Percentiles rank a stretch among this genome's conserved stretches.
Evolutionary conservation across 2,113 vertebrate genomes (phyloP).

Genomic region (Oenanthe melanoleuca): DNA sequence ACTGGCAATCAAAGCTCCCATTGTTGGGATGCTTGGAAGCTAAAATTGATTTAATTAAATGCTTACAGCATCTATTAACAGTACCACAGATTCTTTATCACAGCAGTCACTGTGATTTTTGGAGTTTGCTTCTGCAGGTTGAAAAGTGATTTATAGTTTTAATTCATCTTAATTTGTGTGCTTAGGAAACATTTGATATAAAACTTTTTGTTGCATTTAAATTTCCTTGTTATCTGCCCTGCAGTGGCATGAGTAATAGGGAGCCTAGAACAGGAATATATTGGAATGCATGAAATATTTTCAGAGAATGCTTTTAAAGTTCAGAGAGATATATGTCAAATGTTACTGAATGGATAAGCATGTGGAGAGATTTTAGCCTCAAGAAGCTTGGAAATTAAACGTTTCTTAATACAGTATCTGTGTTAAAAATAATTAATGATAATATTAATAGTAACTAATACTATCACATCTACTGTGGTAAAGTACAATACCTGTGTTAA

Average conservation of each 20-base stretch:
- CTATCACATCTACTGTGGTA: background rate
- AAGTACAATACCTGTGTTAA: background rate
- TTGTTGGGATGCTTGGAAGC: background rate
- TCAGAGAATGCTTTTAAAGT: background rate
- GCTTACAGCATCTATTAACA: constrained; percentile 4
- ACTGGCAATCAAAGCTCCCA: background rate
- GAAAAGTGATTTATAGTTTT: constrained; percentile 59
- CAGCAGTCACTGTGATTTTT: background rate
- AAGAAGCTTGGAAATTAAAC: background rate
- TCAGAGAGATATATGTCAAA: background rate
- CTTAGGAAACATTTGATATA: constrained; percentile 9
- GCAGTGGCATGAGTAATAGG: constrained; percentile 26
- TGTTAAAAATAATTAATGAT: background rate
- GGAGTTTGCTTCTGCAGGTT: background rate
- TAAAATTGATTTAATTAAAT: constrained; percentile 18
- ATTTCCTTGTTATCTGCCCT: constrained; percentile 59
- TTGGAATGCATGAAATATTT: constrained; percentile 29
- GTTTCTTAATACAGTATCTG: background rate
- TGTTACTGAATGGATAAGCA: background rate
- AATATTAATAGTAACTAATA: background rate
- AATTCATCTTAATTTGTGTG: constrained; percentile 60
- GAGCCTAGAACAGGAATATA: background rate
- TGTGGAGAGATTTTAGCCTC: background rate
- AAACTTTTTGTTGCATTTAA: constrained; percentile 58
- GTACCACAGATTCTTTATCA: background rate